Evolutionary conservation across 2,888 invertebrate genomes (phyloP).

Genomic region (Eristalis tenax): DNA sequence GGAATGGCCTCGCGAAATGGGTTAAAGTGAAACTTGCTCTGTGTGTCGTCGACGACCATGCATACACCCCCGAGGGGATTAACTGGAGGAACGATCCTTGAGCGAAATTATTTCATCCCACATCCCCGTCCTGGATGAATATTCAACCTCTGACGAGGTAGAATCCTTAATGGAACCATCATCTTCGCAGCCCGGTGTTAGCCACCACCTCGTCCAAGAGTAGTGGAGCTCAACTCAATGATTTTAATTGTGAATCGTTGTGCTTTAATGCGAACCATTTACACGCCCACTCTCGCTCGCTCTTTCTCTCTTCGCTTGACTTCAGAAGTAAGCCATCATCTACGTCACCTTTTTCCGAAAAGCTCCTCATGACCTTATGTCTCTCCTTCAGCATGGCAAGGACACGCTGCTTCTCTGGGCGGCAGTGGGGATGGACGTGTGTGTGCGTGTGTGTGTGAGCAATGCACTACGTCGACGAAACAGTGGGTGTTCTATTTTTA

Average conservation of each 20-base stretch:
- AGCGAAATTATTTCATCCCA: constrained; percentile 28
- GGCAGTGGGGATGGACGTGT: neutral
- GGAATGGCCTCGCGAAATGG: constrained; percentile 7
- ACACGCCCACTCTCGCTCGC: neutral
- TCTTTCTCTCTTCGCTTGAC: neutral
- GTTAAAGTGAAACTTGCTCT: constrained; percentile 55
- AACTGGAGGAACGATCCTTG: constrained; percentile 2
- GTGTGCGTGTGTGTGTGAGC: constrained; percentile 7
- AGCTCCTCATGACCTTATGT: constrained; percentile 27
- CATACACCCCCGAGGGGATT: constrained; percentile 19
- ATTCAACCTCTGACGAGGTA: constrained; percentile 31
- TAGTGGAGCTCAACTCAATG: neutral
- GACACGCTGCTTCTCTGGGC: neutral
- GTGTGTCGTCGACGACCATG: constrained; percentile 1
- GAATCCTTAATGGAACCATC: constrained; percentile 22
- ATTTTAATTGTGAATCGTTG: constrained; percentile 35
- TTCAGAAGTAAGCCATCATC: constrained; percentile 14
- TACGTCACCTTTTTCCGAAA: constrained; percentile 28
- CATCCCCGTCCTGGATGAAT: neutral
- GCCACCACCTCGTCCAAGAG: too few species aligned
- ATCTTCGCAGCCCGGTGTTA: neutral
- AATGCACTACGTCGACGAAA: constrained; percentile 27
- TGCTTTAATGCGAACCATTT: constrained; percentile 13
- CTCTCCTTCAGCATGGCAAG: constrained; percentile 3
- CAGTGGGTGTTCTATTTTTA: constrained; percentile 47